These are phyloP conservation scores for Aquatica leii DNA, from an alignment of 2,888 invertebrate species.

Conservation along the genomic window DNA sequence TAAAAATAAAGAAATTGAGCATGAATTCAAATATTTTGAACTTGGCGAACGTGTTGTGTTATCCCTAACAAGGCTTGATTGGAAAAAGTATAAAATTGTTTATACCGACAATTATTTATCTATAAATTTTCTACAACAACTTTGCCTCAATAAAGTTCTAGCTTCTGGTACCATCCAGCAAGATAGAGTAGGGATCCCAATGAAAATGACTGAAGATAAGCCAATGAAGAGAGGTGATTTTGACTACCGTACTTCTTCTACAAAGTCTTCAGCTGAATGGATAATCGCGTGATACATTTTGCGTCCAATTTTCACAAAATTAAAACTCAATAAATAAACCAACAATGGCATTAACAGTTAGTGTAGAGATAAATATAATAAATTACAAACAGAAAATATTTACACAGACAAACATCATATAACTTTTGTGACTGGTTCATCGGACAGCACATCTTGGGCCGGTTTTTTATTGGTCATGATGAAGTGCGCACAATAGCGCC, in stretches of 20 bases:
- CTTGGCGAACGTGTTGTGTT: constrained; percentile 37
- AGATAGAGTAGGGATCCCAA: constrained; percentile 21
- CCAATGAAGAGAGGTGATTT: constrained; percentile 17
- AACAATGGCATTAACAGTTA: too few relatives aligned
- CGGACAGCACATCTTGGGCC: too few relatives aligned
- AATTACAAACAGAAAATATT: too few relatives aligned
- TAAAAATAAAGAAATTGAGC: constrained; percentile 34
- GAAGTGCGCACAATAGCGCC: too few relatives aligned
- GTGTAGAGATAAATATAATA: too few relatives aligned
- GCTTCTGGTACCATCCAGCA: constrained; percentile 31
- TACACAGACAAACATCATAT: too few relatives aligned
- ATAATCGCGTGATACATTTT: background rate
- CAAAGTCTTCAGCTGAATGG: constrained; percentile 7
- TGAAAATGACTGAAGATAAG: constrained; percentile 11
- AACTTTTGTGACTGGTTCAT: too few relatives aligned
- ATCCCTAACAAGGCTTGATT: constrained; percentile 20
- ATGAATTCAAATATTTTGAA: constrained; percentile 36
- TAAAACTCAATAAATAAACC: too few relatives aligned
- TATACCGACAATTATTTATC: constrained; percentile 34
- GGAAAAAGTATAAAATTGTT: constrained; percentile 19
- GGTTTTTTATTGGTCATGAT: too few relatives aligned
- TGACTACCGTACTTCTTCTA: constrained; percentile 26
- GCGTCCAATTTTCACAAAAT: background rate
- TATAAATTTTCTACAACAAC: constrained; percentile 28
- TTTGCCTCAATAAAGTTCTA: constrained; percentile 26